Percentiles rank a stretch among this genome's conserved stretches.
Evolutionary conservation across 2,113 vertebrate genomes (phyloP).

Genomic region (Hydropotes inermis): DNA sequence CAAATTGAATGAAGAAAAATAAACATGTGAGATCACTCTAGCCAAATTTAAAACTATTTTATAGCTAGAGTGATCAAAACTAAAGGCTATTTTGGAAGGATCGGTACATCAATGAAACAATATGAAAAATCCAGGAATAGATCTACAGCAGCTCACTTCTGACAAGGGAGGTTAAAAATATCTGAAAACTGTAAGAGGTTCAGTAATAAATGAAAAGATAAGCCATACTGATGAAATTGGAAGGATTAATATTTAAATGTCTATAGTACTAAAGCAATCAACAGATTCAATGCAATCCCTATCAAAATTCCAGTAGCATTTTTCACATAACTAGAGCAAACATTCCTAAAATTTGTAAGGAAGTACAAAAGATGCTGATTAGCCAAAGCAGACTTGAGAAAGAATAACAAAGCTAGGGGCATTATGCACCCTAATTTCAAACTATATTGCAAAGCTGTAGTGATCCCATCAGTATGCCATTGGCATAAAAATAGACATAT

Average conservation of each 20-base stretch:
- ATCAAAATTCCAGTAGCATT: neutral
- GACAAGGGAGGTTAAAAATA: neutral
- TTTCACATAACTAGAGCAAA: neutral
- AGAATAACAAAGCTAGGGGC: neutral
- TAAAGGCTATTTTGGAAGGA: neutral
- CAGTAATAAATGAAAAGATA: neutral
- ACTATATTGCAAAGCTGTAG: neutral
- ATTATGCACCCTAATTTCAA: neutral
- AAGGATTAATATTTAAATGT: neutral
- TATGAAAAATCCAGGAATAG: neutral
- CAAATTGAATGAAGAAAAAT: neutral
- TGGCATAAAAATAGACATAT: neutral
- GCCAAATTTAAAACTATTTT: neutral
- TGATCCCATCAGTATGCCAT: neutral
- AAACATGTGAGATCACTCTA: neutral
- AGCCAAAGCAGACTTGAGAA: neutral
- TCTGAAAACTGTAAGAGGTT: neutral
- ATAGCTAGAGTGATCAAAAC: neutral
- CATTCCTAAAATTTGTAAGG: neutral
- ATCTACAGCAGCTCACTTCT: neutral
- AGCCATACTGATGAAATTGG: neutral
- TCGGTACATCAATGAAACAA: neutral
- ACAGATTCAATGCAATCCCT: neutral
- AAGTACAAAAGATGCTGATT: neutral
- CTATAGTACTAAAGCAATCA: neutral